These are phyloP conservation scores for Corythornis madagascariensis DNA, from an alignment of 2,113 vertebrate species.

Conservation along the genomic window DNA sequence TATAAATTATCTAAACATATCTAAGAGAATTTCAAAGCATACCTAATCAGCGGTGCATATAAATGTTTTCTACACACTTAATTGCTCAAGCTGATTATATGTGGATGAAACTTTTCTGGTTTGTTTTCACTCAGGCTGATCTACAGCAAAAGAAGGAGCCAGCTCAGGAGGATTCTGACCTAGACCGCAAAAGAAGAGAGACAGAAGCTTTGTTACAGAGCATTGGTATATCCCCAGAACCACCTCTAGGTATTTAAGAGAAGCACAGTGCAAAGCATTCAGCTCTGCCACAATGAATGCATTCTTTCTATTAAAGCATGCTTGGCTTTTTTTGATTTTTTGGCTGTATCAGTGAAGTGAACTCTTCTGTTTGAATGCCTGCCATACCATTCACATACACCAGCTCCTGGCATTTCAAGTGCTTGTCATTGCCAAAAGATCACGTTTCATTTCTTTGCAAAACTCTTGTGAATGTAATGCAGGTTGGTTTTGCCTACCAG, in stretches of 20 bases:
- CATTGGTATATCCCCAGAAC: constrained; percentile 96
- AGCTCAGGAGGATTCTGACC: constrained; percentile 88
- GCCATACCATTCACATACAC: constrained; percentile 25
- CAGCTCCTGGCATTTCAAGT: constrained; percentile 48
- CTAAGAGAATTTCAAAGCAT: neutral
- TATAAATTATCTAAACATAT: neutral
- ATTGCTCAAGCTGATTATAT: neutral
- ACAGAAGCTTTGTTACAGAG: constrained; percentile 96
- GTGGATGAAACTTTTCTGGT: neutral
- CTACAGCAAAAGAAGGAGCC: constrained; percentile 91
- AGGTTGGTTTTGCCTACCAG: neutral
- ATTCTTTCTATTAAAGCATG: constrained; percentile 49
- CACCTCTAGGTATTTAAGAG: constrained; percentile 86
- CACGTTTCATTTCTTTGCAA: constrained; percentile 21
- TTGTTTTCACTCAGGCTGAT: constrained; percentile 73
- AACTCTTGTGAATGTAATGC: neutral
- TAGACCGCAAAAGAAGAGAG: constrained; percentile 95
- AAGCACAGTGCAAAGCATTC: constrained; percentile 27
- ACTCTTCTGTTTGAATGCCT: constrained; percentile 61
- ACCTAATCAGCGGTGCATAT: neutral
- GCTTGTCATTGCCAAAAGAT: constrained; percentile 36
- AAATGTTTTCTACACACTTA: neutral
- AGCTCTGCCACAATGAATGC: constrained; percentile 6
- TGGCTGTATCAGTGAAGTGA: constrained; percentile 55
- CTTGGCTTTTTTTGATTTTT: constrained; percentile 58